These are phyloP conservation scores for Sebastes diploproa DNA, from an alignment of 2,797 vertebrate species.

Conservation along the genomic window DNA sequence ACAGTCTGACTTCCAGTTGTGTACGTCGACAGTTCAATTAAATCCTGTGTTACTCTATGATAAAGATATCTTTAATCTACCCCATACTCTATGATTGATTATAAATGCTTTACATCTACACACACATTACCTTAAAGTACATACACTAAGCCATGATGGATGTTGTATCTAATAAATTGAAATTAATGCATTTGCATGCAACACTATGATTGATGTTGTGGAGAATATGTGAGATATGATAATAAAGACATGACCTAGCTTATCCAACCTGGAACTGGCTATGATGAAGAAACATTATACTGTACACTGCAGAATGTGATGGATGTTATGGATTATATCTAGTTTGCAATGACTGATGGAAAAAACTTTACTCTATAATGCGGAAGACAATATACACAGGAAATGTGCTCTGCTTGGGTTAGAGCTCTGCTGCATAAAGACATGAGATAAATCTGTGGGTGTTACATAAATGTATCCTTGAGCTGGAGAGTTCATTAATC, in stretches of 20 bases:
- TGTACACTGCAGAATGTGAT: conserved; percentile 19
- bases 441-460: conserved; percentile 49
- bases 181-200: neutral
- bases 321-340: conserved; percentile 48
- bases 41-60: neutral
- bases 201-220: conserved; percentile 19
- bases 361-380: conserved; percentile 40
- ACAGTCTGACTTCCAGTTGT: neutral
- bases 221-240: neutral
- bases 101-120: neutral
- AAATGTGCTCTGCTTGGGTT: conserved; percentile 34
- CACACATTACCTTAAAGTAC: neutral
- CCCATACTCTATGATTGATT: neutral
- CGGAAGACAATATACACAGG: conserved; percentile 43
- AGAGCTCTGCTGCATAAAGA: conserved; percentile 33
- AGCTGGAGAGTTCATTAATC: conserved; percentile 61
- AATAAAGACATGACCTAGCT: conserved; percentile 16
- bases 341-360: conserved; percentile 49
- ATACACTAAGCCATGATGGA: conserved; percentile 7
- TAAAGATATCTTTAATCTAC: neutral
- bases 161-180: conserved; percentile 1
- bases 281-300: conserved; percentile 24
- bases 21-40: neutral
- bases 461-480: conserved; percentile 57
- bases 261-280: conserved; percentile 8